Evolutionary conservation across 2,888 invertebrate genomes (phyloP).

Genomic region (Chromoteleia sp.): DNA sequence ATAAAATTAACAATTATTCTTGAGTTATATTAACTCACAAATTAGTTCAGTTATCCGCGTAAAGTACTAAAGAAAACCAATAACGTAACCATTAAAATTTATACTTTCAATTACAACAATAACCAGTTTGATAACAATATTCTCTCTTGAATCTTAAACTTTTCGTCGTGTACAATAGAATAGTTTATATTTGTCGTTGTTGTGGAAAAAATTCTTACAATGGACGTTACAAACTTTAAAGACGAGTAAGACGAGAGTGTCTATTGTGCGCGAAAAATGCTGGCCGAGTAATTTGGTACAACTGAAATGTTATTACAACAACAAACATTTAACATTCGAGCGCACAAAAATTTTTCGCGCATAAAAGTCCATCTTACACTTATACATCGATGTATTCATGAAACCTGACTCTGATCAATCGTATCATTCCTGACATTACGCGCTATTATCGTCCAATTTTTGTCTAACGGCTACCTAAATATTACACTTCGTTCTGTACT

Average conservation of each 20-base stretch:
- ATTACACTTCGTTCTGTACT: slow-evolving; percentile 9
- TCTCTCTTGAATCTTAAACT: background rate
- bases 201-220: background rate
- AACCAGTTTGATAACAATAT: slow-evolving; percentile 8
- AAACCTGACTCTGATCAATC: background rate
- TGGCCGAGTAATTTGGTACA: background rate
- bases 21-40: too few relatives aligned
- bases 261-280: background rate
- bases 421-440: background rate
- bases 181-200: slow-evolving; percentile 1
- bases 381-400: background rate
- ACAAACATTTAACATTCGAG: slow-evolving; percentile 9
- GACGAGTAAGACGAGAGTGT: too few relatives aligned
- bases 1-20: too few relatives aligned
- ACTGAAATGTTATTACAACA: slow-evolving; percentile 12
- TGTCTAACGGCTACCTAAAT: slow-evolving; percentile 12
- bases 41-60: too few relatives aligned
- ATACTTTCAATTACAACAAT: slow-evolving; percentile 1
- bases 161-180: slow-evolving; percentile 11
- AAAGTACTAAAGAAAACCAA: too few relatives aligned
- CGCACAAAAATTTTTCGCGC: slow-evolving; percentile 2
- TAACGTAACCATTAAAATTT: background rate
- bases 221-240: background rate
- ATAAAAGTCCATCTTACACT: background rate
- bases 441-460: background rate